phyloP scores from a whole-genome alignment of 1,140 invertebrate species.

The Limonius californicus region DNA sequence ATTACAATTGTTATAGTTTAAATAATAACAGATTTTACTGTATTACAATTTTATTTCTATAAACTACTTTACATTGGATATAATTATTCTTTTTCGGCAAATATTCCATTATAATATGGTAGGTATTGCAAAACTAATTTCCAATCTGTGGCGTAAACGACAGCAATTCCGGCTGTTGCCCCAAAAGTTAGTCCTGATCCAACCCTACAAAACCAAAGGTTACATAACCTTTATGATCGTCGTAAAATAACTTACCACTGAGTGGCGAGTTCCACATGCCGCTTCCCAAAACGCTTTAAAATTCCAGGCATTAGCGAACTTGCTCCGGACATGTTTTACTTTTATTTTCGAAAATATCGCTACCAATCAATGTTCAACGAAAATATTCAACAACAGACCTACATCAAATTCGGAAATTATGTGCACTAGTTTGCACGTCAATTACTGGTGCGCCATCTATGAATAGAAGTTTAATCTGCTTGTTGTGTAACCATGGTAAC shows the following conservation, averaged over 20 bases:
- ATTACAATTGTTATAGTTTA: too few species aligned
- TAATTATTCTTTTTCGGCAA: conserved; percentile 48
- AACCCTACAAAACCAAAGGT: conserved; percentile 48
- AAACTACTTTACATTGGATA: conserved; percentile 3
- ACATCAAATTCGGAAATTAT: too few species aligned
- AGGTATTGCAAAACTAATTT: conserved; percentile 64
- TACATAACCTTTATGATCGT: background rate
- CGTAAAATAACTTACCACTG: conserved; percentile 35
- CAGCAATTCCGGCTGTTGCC: conserved; percentile 50
- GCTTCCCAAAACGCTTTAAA: conserved; percentile 34
- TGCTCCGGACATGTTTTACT: background rate
- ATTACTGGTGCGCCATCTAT: too few species aligned
- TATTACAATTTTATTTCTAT: conserved; percentile 2
- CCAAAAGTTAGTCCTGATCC: conserved; percentile 60
- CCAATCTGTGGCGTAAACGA: conserved; percentile 76
- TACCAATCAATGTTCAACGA: background rate
- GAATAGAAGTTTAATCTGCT: too few species aligned
- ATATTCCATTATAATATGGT: conserved; percentile 73
- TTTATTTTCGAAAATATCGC: background rate
- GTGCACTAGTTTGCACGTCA: too few species aligned
- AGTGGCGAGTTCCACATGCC: conserved; percentile 36
- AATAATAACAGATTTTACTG: too few species aligned
- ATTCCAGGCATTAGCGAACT: conserved; percentile 17
- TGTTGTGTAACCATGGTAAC: too few species aligned
- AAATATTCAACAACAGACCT: too few species aligned